These are phyloP conservation scores for Mirza zaza DNA, from an alignment of 2,113 vertebrate genomes.

Conservation along the genomic window DNA sequence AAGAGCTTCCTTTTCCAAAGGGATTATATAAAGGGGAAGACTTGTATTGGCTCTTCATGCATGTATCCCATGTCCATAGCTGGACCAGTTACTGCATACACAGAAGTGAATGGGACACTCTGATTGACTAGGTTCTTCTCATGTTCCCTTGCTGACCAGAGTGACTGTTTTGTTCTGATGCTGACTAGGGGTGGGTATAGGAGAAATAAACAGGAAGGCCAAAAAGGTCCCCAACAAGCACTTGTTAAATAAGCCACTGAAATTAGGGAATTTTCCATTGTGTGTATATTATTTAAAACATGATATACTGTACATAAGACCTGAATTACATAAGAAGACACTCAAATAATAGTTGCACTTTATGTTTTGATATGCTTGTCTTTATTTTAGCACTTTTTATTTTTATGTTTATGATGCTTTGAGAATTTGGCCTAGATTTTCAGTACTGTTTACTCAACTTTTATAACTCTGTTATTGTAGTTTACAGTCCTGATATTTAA, in stretches of 20 bases:
- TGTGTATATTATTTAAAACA: background rate
- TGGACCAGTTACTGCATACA: background rate
- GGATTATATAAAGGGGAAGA: background rate
- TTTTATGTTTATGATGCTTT: background rate
- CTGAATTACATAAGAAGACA: background rate
- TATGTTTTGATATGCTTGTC: background rate
- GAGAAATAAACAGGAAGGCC: background rate
- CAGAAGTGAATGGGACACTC: background rate
- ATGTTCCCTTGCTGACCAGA: background rate
- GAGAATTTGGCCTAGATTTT: slow-evolving; percentile 18
- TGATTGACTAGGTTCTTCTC: background rate
- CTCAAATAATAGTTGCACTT: background rate
- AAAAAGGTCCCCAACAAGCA: background rate
- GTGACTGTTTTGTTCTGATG: background rate
- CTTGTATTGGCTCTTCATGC: background rate
- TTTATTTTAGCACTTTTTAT: background rate
- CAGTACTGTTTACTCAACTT: background rate
- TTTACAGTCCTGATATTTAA: background rate
- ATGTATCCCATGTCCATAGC: background rate
- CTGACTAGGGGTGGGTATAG: fast-evolving
- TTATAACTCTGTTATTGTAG: background rate
- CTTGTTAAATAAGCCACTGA: background rate
- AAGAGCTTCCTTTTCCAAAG: background rate
- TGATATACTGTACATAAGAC: background rate
- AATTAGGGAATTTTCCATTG: background rate